Percentiles rank a stretch among this genome's conserved stretches.
Conservation (phyloP, 2,113 vertebrate species). For the Myrmecobius fasciatus region DNA sequence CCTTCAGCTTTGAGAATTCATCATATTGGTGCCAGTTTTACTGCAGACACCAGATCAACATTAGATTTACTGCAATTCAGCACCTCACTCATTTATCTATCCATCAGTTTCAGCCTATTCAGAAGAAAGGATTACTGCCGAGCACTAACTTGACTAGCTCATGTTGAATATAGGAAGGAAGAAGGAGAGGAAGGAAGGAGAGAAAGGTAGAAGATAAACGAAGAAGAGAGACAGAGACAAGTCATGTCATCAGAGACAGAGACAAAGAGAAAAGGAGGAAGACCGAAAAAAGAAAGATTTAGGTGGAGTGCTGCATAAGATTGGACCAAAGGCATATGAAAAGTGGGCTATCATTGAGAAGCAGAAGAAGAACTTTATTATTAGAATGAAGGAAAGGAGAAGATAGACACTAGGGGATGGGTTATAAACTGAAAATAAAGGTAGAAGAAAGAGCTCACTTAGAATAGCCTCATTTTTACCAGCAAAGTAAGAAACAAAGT, state of each 20-base stretch:
- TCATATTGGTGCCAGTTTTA: neutral
- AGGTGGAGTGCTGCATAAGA: neutral
- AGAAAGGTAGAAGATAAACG: neutral
- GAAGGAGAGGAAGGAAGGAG: neutral
- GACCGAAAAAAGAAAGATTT: neutral
- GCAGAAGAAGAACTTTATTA: neutral
- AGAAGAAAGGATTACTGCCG: neutral
- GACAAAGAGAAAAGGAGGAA: neutral
- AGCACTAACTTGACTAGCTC: neutral
- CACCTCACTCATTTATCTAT: neutral
- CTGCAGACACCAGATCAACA: neutral
- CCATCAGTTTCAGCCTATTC: neutral
- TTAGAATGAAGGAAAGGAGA: neutral
- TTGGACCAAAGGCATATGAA: neutral
- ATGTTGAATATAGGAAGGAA: neutral
- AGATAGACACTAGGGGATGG: neutral
- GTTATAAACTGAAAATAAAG: neutral
- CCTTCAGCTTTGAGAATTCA: neutral
- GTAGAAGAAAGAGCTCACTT: neutral
- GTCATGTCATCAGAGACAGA: neutral
- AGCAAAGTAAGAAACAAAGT: neutral
- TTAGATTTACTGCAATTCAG: neutral
- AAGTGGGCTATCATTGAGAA: neutral
- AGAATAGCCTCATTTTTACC: neutral
- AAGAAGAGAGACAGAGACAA: neutral